Evolutionary conservation across 1,140 invertebrate genomes (phyloP), one percentile per base, ranked within the genome.

Genomic region (Drosophila novamexicana): DNA sequence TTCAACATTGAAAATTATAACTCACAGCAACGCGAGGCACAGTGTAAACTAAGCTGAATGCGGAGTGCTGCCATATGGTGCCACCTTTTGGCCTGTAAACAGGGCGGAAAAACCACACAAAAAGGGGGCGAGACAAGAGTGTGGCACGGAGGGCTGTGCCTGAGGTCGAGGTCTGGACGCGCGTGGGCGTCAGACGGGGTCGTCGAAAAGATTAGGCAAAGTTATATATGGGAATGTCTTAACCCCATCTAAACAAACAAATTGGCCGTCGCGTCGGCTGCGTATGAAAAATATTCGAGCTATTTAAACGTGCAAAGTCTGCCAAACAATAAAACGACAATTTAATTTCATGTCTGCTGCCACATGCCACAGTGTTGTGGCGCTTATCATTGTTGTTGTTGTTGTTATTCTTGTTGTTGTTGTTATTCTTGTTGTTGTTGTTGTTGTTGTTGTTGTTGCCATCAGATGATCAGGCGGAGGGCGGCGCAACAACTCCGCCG

Each of bases 221-320:
- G 81, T 84, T 84, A 85, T 85, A 84, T 85, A 85, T 84, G 81
- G 81, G 77, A 81, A 85, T 89, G 84, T 88, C 84, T 88, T 88
- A 88, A 89, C 80, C 84, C 84, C 84, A 90, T 88, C 83, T 86
- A 85, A 85, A 85, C 79, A 86, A 88, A 86, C 83, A 88, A 73
- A 88, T 86, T 82, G 75, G 81, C 68, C 77, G 80, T 73, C 44
- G 66, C 42, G 61, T 71, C 66, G 76, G 61, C 76, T 79, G 73
- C 42, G 83, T 67, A 68, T 77, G 79, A 77, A 75, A 79, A 82
- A 82, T 83, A 89, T 86, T 83, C 69, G 53, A 88, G 84, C 67
- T 88, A 86, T 86, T 86, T 83, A 79, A 83, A 78, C 74, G 72
- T 79, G 77, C 81, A 63, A 84, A 75, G 62, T 66, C 74, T 67